Base-by-base conservation (phyloP, 2,113 vertebrate species). In the Brachirus orientalis region DNA sequence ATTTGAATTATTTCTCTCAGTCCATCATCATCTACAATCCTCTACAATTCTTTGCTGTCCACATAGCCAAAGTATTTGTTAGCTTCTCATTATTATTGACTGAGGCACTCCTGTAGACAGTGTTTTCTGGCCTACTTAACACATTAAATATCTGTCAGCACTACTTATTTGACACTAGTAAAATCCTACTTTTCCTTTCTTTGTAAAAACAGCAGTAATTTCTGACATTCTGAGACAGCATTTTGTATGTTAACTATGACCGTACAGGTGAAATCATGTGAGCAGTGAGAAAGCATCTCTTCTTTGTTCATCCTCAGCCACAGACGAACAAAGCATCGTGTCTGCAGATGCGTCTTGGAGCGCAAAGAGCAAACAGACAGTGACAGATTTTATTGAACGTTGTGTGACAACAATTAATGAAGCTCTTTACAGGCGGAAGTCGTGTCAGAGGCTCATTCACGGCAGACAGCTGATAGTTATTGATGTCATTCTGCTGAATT, bases 201-300 rank as follows among this genome's bases (percentile, higher is more conserved):
- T 4, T 63, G 35, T 56, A 40, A 52, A 80, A 43, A 16, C 14
- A 14, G 41, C 41, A 13, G 41, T 13, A 43, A 14, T 43, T 43
- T 14, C 41, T 5, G 13, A 43, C 13, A 14, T 6, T 43, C 41
- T 48, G 17, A 11, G 17, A 28, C 28, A 28, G 28, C 6, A 2
- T 40, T 40, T 40, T 40, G 38, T 40, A 13, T 8, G 1, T 8
- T 20, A 28, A 8, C 18, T 22, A 11, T 10, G 11, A 19, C n/a
- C n/a, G 18, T 60, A 46, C 38, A 47, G 57, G 33, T 53, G 69
- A 77, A 61, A 64, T 71, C 43, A 50, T 65, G 44, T 35, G 7
- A 20, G 52, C 19, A 10, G 48, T 64, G 45, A n/a, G 18, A 10
- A 45, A 47, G 1, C 51, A 14, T 60, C 19, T 28, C 28, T 28